Conservation (phyloP, 1,140 invertebrate species). For the Lamellibrachia luymesi region DNA sequence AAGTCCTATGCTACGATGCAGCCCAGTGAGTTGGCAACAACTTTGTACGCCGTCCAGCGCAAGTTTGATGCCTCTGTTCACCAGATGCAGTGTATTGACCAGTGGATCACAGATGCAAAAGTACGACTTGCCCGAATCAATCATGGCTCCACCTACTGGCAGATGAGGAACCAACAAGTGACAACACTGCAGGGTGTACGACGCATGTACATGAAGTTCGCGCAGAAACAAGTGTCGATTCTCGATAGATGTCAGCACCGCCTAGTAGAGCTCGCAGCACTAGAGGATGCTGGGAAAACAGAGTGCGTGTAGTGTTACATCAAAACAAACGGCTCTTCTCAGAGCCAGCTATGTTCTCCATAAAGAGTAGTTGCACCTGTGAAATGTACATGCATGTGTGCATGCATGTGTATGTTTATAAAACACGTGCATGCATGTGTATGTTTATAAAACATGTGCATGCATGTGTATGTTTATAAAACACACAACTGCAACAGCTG, state of each 20-base stretch:
- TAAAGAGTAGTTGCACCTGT: neutral
- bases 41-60: neutral
- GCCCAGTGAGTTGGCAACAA: neutral
- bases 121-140: neutral
- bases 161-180: neutral
- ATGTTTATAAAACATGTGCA: no score
- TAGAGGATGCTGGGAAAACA: neutral
- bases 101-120: neutral
- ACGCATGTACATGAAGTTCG: neutral
- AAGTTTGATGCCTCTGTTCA: neutral
- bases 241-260: neutral
- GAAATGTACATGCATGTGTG: no score
- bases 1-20: neutral
- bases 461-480: no score
- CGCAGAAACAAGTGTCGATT: neutral
- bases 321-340: neutral
- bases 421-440: no score
- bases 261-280: neutral
- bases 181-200: neutral
- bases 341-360: neutral
- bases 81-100: neutral
- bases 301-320: neutral
- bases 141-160: neutral
- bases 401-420: neutral
- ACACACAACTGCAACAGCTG: no score